A percentile compares a stretch with the other conserved stretches of the same genome.
These are phyloP conservation scores for Pseudorasbora parva DNA, from an alignment of 2,113 vertebrate genomes.

Conservation along the genomic window DNA sequence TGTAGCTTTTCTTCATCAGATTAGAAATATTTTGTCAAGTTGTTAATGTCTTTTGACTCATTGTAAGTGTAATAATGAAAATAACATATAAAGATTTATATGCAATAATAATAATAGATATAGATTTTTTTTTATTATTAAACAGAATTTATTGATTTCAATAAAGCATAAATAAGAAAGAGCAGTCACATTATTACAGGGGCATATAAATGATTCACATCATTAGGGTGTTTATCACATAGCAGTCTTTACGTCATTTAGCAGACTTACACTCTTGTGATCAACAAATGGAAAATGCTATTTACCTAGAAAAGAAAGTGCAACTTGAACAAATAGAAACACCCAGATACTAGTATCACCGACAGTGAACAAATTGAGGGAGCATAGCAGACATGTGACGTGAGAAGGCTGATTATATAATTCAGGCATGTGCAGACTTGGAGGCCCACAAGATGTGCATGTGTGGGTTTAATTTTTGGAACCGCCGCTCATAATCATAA, in stretches of 20 bases:
- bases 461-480: slow-evolving; percentile 52
- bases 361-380: background rate
- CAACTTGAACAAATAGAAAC: background rate
- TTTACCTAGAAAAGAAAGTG: background rate
- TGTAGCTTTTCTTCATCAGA: background rate
- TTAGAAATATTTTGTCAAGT: background rate
- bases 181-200: background rate
- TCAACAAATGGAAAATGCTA: background rate
- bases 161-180: background rate
- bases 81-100: background rate
- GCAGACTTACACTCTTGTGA: background rate
- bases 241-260: background rate
- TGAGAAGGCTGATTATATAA: background rate
- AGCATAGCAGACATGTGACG: background rate
- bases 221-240: background rate
- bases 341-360: background rate
- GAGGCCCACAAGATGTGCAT: background rate
- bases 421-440: background rate
- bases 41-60: background rate
- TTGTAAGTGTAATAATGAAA: background rate
- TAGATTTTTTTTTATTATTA: background rate
- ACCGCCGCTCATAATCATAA: slow-evolving; percentile 64
- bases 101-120: background rate
- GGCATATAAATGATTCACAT: background rate
- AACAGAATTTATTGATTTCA: slow-evolving; percentile 7